A percentile compares a stretch with the other conserved stretches of the same genome.
phyloP scores from a whole-genome alignment of 2,113 vertebrate genomes.

The Hemicordylus capensis region DNA sequence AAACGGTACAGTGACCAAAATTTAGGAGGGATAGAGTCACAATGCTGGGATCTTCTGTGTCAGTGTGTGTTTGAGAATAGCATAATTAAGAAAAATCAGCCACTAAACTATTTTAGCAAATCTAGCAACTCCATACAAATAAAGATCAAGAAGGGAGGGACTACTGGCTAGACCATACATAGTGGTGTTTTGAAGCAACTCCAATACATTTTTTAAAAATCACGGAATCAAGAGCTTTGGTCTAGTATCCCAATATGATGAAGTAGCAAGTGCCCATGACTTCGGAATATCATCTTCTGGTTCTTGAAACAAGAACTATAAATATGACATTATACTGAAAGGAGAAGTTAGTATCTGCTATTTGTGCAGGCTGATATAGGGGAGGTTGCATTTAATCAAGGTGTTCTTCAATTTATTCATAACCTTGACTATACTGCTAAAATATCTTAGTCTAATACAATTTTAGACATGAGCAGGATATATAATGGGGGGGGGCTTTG shows the following conservation, averaged over 20 bases:
- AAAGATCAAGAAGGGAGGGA: fast-evolving
- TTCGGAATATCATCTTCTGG: background rate
- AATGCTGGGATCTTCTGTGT: fast-evolving
- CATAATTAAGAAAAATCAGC: background rate
- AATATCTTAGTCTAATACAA: background rate
- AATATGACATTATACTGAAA: fast-evolving
- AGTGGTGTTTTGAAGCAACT: fast-evolving
- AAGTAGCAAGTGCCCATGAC: fast-evolving
- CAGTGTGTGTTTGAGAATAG: fast-evolving
- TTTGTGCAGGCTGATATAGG: background rate
- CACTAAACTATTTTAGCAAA: background rate
- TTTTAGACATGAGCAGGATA: fast-evolving
- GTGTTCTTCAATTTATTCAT: background rate
- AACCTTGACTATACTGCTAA: background rate
- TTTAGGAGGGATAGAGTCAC: fast-evolving
- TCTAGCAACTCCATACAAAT: fast-evolving
- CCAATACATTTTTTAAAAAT: background rate
- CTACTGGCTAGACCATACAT: fast-evolving
- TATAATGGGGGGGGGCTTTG: fast-evolving
- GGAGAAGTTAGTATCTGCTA: background rate
- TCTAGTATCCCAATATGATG: fast-evolving
- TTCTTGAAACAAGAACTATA: background rate
- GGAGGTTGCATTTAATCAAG: background rate
- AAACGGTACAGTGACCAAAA: fast-evolving
- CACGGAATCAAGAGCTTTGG: fast-evolving